Conservation (phyloP, 1,140 invertebrate species). For the Cherax quadricarinatus region DNA sequence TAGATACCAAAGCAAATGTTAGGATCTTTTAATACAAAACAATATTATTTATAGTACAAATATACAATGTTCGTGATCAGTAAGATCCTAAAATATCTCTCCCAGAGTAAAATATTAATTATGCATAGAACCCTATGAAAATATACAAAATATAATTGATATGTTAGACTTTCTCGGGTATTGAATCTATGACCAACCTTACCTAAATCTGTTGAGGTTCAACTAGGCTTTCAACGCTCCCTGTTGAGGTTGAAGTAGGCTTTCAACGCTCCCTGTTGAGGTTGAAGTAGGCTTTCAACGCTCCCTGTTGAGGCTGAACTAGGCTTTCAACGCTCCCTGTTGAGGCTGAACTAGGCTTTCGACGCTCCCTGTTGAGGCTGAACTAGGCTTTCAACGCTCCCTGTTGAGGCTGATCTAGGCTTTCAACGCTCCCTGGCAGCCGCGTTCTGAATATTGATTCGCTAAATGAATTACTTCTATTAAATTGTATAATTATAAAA, state of each 20-base stretch:
- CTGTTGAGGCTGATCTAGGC: background rate
- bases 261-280: too few relatives aligned
- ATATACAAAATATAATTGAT: background rate
- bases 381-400: too few relatives aligned
- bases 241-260: too few relatives aligned
- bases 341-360: too few relatives aligned
- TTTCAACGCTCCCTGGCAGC: background rate
- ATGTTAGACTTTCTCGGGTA: background rate
- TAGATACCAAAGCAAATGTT: slow-evolving; percentile 1
- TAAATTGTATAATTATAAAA: too few relatives aligned
- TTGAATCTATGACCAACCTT: background rate
- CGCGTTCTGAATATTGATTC: background rate
- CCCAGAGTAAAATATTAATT: background rate
- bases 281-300: too few relatives aligned
- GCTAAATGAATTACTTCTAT: background rate
- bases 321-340: too few relatives aligned
- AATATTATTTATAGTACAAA: background rate
- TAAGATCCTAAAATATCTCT: background rate
- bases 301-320: too few relatives aligned
- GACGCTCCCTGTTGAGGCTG: too few relatives aligned
- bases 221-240: too few relatives aligned
- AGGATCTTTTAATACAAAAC: slow-evolving; percentile 8
- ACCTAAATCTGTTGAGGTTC: too few relatives aligned
- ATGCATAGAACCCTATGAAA: background rate
- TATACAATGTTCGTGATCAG: background rate